Base-by-base conservation (phyloP, 2,888 invertebrate genomes). In the Lymantria dispar region DNA sequence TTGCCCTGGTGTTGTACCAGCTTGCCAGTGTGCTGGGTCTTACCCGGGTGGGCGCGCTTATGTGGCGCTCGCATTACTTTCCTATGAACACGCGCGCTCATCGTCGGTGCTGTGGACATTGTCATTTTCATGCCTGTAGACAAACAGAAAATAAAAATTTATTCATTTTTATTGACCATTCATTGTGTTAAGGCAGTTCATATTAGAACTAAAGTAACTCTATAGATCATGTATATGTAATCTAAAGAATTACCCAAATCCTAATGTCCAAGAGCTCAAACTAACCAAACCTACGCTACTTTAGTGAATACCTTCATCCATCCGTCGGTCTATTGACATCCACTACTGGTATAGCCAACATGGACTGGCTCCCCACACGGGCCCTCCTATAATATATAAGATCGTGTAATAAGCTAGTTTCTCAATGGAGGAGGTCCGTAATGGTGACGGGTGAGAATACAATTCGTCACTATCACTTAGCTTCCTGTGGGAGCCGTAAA, bases 81-180 rank as follows among this genome's bases (percentile, higher is more conserved):
- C 61, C 94, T 91, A 84, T 94, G 94, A 58, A 94, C 92, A 63
- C 95, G 92, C 47, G 94, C 91, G 70, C 93, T 93, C 92, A 94
- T 93, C 60, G 93, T 93, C 51, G 94, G 93, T 68, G 93, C 86
- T 70, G 94, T 94, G 58, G 94, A 94, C 92, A 95, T 94, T 69
- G 95, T 95, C 95, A 95, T 95, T 91, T 94, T 93, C 94, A 94
- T 94, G 83, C 93, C 94, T 94, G 87, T 60, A 72, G 70, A 88
- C 84, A 87, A 88, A 80, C 70, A 78, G 73, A 77, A 69, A 76
- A 66, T 67, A 63, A 67, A 68, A 60, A 65, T 74, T 60, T 72
- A 50, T 54, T 42, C 9, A 64, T 60, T 66, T 64, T 64, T 51
- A 51, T 62, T 58, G 40, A 40, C 40, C 15, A 40, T 40, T 40